Conservation (phyloP, 2,797 vertebrate genomes). For the Poeciliopsis infans region DNA sequence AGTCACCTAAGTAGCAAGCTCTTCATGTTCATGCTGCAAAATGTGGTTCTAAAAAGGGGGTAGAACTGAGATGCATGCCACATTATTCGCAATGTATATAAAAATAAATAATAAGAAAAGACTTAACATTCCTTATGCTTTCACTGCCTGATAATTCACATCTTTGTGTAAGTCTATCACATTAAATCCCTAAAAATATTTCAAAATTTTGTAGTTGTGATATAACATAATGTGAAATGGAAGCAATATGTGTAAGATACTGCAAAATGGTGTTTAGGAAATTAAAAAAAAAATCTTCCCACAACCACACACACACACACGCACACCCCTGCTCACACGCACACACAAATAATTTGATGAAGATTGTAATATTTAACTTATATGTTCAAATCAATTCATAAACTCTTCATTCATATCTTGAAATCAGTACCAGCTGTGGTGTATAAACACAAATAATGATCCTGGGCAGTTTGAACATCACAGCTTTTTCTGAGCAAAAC, state of each 20-base stretch:
- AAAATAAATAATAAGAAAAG: neutral
- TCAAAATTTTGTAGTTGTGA: neutral
- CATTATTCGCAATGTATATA: neutral
- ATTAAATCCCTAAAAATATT: neutral
- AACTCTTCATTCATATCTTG: neutral
- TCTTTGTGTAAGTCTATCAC: neutral
- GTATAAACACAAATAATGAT: neutral
- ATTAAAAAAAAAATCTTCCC: neutral
- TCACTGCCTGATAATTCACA: neutral
- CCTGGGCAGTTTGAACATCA: neutral
- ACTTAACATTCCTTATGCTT: neutral
- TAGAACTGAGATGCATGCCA: neutral
- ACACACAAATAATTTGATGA: neutral
- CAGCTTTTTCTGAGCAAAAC: conserved; percentile 8
- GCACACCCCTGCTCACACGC: neutral
- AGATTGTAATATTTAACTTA: neutral
- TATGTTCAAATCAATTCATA: neutral
- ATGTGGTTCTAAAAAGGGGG: neutral
- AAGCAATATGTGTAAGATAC: neutral
- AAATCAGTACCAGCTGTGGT: conserved; percentile 9
- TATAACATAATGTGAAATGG: neutral
- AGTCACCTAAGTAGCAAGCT: neutral
- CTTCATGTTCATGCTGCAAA: neutral
- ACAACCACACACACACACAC: neutral
- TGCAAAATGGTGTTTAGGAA: neutral